Conservation (phyloP, 2,113 vertebrate genomes). For the Tapirus terrestris region DNA sequence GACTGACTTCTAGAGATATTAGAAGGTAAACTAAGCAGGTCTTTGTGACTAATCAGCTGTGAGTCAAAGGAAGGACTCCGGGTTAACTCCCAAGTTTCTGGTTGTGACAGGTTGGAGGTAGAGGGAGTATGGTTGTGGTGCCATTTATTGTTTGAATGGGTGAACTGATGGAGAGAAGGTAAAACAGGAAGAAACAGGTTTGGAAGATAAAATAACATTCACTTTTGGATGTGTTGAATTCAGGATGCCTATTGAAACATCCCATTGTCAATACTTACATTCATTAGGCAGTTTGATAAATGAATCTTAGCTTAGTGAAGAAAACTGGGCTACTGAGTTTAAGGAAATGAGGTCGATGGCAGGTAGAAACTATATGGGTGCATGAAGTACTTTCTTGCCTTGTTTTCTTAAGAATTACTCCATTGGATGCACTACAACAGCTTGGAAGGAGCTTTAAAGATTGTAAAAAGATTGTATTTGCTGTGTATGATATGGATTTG, state of each 20-base stretch:
- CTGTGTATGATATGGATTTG: neutral
- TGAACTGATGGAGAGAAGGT: neutral
- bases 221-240: neutral
- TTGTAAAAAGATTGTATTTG: neutral
- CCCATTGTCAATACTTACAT: neutral
- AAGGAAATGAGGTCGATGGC: neutral
- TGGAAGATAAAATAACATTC: neutral
- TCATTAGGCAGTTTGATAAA: neutral
- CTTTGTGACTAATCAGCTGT: neutral
- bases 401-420: neutral
- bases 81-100: neutral
- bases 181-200: neutral
- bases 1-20: slow-evolving; percentile 6
- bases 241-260: neutral
- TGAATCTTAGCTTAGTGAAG: neutral
- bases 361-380: neutral
- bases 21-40: neutral
- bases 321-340: neutral
- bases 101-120: neutral
- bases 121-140: neutral
- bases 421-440: neutral
- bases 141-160: neutral
- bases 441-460: neutral
- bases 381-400: neutral
- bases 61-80: neutral